Percentiles rank a stretch among this genome's conserved stretches.
These are phyloP conservation scores for Macrophya annulata DNA, from an alignment of 2,888 invertebrate species.

Conservation along the genomic window DNA sequence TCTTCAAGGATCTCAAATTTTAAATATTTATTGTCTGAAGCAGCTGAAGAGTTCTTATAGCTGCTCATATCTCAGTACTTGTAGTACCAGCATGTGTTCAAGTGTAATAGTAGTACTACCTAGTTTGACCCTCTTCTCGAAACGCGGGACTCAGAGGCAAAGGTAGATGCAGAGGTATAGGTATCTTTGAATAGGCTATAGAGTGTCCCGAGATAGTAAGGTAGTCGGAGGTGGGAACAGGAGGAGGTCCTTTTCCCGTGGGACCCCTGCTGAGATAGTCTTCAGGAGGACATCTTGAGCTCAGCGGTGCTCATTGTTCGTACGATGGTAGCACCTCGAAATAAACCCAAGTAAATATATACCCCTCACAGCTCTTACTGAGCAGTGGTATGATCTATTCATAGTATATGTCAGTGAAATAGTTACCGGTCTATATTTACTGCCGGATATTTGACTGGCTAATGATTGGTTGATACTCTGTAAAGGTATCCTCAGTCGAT, in stretches of 20 bases:
- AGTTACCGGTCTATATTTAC: neutral
- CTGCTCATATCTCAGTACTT: neutral
- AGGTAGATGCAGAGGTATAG: slow-evolving; percentile 60
- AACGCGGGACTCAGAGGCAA: neutral
- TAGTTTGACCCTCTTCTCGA: slow-evolving; percentile 14
- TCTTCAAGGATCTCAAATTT: neutral
- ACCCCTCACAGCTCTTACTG: neutral
- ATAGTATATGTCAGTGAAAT: neutral
- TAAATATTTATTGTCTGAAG: too few species aligned
- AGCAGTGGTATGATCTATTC: neutral
- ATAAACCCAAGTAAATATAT: neutral
- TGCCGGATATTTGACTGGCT: neutral
- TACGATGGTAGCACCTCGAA: neutral
- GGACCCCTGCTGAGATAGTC: slow-evolving; percentile 78
- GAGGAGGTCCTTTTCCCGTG: slow-evolving; percentile 74
- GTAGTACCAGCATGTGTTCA: slow-evolving; percentile 3
- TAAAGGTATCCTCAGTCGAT: neutral
- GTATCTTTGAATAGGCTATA: slow-evolving; percentile 78
- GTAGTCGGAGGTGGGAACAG: slow-evolving; percentile 65
- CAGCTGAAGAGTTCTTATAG: neutral
- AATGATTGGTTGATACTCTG: neutral
- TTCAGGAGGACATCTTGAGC: slow-evolving; percentile 78
- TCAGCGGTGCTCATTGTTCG: slow-evolving; percentile 73
- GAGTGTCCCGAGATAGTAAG: slow-evolving; percentile 78
- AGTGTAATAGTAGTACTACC: slow-evolving; percentile 22